A percentile compares a stretch with the other conserved stretches of the same genome.
Conservation (phyloP, 92 coral and sea anemone species). For the Zoanthus sansibaricus region DNA sequence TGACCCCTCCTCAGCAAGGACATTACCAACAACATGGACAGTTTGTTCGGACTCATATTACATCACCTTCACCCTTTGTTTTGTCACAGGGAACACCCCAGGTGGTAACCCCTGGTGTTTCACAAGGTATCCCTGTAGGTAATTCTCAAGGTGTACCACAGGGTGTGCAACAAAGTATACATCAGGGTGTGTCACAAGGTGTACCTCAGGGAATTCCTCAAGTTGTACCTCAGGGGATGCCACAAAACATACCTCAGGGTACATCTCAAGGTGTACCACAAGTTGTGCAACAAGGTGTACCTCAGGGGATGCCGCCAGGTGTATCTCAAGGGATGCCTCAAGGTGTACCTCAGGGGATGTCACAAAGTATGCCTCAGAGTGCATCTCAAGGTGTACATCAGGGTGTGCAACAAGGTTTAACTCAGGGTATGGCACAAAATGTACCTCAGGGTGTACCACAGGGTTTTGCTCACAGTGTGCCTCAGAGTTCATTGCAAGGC, state of each 20-base stretch:
- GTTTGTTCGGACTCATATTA: conserved; percentile 35
- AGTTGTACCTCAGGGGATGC: background rate
- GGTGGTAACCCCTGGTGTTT: conserved; percentile 51
- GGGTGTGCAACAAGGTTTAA: background rate
- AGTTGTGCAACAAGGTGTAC: background rate
- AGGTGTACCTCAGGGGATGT: background rate
- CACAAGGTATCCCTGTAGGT: conserved; percentile 2
- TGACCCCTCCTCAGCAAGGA: conserved; percentile 57
- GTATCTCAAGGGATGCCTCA: too few species aligned
- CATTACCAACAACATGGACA: conserved; percentile 56
- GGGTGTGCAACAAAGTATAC: background rate
- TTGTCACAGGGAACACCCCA: conserved; percentile 56
- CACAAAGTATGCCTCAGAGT: too few species aligned
- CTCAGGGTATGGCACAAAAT: too few species aligned
- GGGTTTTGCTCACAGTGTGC: background rate
- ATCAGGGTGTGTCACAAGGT: background rate
- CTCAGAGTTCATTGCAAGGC: conserved; percentile 1
- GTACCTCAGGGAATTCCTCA: background rate
- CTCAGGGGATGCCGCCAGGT: background rate
- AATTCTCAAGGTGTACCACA: background rate
- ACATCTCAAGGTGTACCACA: background rate
- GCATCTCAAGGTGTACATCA: conserved; percentile 1
- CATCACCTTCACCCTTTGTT: conserved; percentile 10
- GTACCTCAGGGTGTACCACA: background rate
- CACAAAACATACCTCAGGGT: background rate